These are phyloP conservation scores for Standfussiana lucernea DNA, from an alignment of 2,888 invertebrate genomes.

Conservation along the genomic window DNA sequence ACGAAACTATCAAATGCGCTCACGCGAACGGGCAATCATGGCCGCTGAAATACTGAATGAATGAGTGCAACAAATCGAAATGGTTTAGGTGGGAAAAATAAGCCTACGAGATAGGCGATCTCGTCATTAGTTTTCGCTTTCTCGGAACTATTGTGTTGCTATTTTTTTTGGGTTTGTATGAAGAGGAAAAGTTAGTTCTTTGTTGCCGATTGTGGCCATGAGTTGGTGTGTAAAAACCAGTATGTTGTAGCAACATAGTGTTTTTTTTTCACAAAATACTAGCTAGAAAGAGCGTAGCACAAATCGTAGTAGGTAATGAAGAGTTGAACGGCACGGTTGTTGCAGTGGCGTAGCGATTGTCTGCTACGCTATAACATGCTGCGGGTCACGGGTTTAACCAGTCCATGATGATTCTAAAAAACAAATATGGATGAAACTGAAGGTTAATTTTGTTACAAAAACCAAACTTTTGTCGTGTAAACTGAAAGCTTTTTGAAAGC, in stretches of 20 bases:
- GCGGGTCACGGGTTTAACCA: neutral
- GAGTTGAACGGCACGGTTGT: neutral
- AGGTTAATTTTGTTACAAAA: neutral
- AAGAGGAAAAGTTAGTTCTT: neutral
- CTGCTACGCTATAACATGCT: neutral
- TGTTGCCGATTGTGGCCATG: neutral
- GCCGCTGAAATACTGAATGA: constrained; percentile 78
- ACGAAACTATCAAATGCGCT: constrained; percentile 78
- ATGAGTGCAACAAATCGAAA: constrained; percentile 86
- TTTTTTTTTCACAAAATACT: neutral
- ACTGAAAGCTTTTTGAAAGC: neutral
- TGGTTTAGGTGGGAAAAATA: constrained; percentile 57
- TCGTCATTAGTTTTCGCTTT: constrained; percentile 65
- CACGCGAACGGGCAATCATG: constrained; percentile 88
- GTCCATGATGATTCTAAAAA: neutral
- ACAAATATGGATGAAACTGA: neutral
- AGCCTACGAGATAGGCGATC: constrained; percentile 64
- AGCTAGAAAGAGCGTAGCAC: neutral
- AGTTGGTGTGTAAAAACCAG: neutral
- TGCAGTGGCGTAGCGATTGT: neutral
- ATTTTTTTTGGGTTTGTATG: neutral
- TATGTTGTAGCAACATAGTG: neutral
- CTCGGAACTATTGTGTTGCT: constrained; percentile 28
- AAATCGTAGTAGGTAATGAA: neutral
- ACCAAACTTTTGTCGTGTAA: neutral